Conservation (phyloP, 2,888 invertebrate species). For the Teleiodes luculella region DNA sequence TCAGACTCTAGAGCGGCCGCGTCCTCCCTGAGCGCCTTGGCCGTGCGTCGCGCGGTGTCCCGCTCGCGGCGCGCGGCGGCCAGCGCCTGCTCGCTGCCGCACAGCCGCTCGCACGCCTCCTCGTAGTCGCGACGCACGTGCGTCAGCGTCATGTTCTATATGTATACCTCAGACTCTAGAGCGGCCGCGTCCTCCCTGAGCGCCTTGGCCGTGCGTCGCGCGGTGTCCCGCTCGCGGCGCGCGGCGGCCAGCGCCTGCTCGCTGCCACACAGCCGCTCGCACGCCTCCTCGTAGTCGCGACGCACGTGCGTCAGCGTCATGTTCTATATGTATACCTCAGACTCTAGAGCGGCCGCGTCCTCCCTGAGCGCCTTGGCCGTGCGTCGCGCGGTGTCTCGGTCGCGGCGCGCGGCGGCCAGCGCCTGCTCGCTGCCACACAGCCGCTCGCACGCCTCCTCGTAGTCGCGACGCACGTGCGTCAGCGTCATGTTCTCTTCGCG, state of each 20-base stretch:
- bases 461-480: conserved; percentile 48
- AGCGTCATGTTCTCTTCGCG: conserved; percentile 59
- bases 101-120: conserved; percentile 55
- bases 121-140: conserved; percentile 58
- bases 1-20: not conserved
- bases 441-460: conserved; percentile 61
- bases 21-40: not conserved
- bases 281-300: conserved; percentile 60
- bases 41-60: not conserved
- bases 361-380: conserved; percentile 28
- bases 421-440: conserved; percentile 45
- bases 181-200: not conserved
- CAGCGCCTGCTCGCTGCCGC: conserved; percentile 17
- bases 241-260: not conserved
- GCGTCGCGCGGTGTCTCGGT: conserved; percentile 39
- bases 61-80: not conserved
- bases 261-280: conserved; percentile 46
- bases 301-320: conserved; percentile 41
- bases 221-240: not conserved
- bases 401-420: conserved; percentile 40
- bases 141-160: conserved; percentile 51
- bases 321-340: conserved; percentile 65
- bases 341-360: conserved; percentile 44
- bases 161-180: conserved; percentile 23
- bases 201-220: not conserved